phyloP scores from a whole-genome alignment of 2,888 invertebrate genomes.

The Ochlodes sylvanus region DNA sequence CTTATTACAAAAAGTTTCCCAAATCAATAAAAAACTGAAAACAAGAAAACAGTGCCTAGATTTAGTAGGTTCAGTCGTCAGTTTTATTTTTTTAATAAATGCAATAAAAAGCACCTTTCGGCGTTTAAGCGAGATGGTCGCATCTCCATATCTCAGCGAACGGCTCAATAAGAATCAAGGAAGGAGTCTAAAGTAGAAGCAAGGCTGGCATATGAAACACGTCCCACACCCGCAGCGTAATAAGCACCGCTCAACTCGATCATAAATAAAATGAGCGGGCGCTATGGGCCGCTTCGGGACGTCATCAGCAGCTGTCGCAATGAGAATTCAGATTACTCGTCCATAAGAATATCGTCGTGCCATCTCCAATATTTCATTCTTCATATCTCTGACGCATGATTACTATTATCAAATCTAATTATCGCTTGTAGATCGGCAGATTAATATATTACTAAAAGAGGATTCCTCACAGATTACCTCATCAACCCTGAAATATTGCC shows the following conservation, averaged over 20 bases:
- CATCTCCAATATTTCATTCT: constrained; percentile 12
- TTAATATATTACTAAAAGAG: too few relatives aligned
- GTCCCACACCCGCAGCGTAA: constrained; percentile 68
- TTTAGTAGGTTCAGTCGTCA: neutral
- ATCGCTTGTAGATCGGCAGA: neutral
- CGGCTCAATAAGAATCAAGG: constrained; percentile 68
- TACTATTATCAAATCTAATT: neutral
- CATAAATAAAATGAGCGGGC: constrained; percentile 77
- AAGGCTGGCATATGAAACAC: constrained; percentile 72
- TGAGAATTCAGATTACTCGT: constrained; percentile 56
- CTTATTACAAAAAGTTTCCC: neutral
- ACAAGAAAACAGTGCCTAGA: neutral
- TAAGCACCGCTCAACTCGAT: constrained; percentile 76
- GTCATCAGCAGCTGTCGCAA: constrained; percentile 73
- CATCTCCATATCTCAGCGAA: constrained; percentile 44
- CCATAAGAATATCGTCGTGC: constrained; percentile 59
- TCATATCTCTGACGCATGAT: constrained; percentile 9
- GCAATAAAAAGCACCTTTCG: constrained; percentile 15
- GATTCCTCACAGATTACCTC: too few relatives aligned
- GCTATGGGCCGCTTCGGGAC: constrained; percentile 68
- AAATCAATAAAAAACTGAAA: neutral
- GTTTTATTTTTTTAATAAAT: neutral
- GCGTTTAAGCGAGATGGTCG: constrained; percentile 20
- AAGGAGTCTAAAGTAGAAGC: constrained; percentile 59
- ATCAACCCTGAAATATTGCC: too few relatives aligned